phyloP scores from a whole-genome alignment of 1,140 invertebrate species.

The Campoletis sonorensis region DNA sequence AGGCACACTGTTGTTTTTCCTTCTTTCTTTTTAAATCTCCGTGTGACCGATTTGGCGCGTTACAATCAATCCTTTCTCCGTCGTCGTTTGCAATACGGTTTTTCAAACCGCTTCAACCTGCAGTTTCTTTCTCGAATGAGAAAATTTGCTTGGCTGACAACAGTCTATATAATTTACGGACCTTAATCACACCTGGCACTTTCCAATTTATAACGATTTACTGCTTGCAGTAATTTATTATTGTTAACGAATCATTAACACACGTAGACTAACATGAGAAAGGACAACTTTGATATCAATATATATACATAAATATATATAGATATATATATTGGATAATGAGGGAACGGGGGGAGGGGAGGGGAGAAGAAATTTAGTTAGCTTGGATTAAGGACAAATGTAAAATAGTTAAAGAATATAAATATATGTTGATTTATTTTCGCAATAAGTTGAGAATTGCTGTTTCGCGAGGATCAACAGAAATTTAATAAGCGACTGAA shows the following conservation, averaged over 20 bases:
- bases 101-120: background rate
- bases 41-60: background rate
- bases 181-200: background rate
- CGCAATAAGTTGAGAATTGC: background rate
- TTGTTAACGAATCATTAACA: background rate
- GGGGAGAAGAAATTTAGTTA: background rate
- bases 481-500: constrained; percentile 32
- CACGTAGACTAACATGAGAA: too few relatives aligned
- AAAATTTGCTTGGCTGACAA: background rate
- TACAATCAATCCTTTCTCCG: background rate
- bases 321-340: too few relatives aligned
- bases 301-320: too few relatives aligned
- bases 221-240: background rate
- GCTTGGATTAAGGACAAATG: constrained; percentile 51
- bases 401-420: constrained; percentile 57
- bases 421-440: constrained; percentile 44
- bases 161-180: background rate
- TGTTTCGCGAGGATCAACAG: background rate
- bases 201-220: background rate
- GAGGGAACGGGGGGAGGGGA: too few relatives aligned
- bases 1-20: background rate
- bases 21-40: background rate
- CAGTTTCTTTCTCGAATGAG: background rate
- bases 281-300: too few relatives aligned
- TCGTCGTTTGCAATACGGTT: background rate